phyloP scores from a whole-genome alignment of 2,888 invertebrate species.

The Cephus nigrinus region DNA sequence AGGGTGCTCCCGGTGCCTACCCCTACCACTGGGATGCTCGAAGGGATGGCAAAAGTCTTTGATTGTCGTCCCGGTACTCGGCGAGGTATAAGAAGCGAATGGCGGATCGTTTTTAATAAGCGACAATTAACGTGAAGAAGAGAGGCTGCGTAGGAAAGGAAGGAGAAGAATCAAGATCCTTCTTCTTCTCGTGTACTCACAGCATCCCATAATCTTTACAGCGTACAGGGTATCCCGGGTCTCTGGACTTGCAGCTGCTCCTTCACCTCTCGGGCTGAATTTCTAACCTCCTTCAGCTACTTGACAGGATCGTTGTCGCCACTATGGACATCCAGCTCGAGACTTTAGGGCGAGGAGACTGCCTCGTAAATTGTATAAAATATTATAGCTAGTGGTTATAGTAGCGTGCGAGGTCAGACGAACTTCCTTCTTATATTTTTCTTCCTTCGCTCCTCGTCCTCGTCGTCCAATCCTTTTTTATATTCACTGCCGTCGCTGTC shows the following conservation, averaged over 20 bases:
- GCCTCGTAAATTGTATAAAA: constrained; percentile 54
- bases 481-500: neutral
- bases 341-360: constrained; percentile 30
- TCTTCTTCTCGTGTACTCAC: constrained; percentile 2
- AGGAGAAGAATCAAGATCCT: neutral
- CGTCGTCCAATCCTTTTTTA: too few species aligned
- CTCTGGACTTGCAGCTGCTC: neutral
- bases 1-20: constrained; percentile 12
- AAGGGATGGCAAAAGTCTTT: constrained; percentile 30
- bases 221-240: neutral
- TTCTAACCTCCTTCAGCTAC: neutral
- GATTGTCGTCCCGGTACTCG: constrained; percentile 30
- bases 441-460: neutral
- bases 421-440: neutral
- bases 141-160: neutral
- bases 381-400: constrained; percentile 40
- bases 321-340: constrained; percentile 1
- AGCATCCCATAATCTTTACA: constrained; percentile 1
- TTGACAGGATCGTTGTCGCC: constrained; percentile 29
- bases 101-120: constrained; percentile 59
- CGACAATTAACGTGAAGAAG: constrained; percentile 53
- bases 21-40: neutral
- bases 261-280: neutral
- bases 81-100: constrained; percentile 18
- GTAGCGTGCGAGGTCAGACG: neutral